Percentiles rank a stretch among this genome's conserved stretches.
Evolutionary conservation across 1,140 invertebrate genomes (phyloP).

Genomic region (Heliconius hermathena): DNA sequence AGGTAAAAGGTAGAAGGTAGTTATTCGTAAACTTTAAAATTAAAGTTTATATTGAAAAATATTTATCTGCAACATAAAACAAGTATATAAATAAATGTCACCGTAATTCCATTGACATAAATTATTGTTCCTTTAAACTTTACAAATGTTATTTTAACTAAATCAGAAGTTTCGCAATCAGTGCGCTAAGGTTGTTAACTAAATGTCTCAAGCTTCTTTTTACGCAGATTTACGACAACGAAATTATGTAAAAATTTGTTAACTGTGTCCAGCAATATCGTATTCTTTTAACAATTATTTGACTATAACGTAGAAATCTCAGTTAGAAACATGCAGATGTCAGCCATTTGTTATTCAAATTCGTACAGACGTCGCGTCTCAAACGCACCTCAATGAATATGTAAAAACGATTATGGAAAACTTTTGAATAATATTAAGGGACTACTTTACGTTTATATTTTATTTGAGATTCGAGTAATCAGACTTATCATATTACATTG

Average conservation of each 20-base stretch:
- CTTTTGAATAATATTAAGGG: slow-evolving; percentile 62
- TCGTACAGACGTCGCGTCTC: slow-evolving; percentile 65
- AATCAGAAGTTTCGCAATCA: slow-evolving; percentile 48
- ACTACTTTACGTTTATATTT: slow-evolving; percentile 40
- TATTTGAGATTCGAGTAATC: slow-evolving; percentile 17
- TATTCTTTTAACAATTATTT: slow-evolving; percentile 52
- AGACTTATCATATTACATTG: background rate
- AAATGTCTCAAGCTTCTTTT: background rate
- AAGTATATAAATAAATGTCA: slow-evolving; percentile 4
- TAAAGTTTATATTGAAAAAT: too few relatives aligned
- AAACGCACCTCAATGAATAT: slow-evolving; percentile 79
- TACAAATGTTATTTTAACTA: slow-evolving; percentile 46
- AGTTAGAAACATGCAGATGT: slow-evolving; percentile 72
- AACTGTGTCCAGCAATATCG: slow-evolving; percentile 34
- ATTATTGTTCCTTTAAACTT: slow-evolving; percentile 50
- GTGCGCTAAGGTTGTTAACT: slow-evolving; percentile 1
- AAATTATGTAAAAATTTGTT: slow-evolving; percentile 11
- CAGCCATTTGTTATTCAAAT: slow-evolving; percentile 79
- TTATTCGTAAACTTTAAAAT: too few relatives aligned
- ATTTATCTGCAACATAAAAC: background rate
- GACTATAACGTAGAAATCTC: slow-evolving; percentile 58
- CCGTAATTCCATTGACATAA: slow-evolving; percentile 43
- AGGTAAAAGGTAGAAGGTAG: too few relatives aligned
- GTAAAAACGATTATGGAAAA: slow-evolving; percentile 79
- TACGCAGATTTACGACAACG: background rate